Percentiles rank a stretch among this genome's conserved stretches.
Conservation (phyloP, 2,888 invertebrate species). For the Polia nebulosa region DNA sequence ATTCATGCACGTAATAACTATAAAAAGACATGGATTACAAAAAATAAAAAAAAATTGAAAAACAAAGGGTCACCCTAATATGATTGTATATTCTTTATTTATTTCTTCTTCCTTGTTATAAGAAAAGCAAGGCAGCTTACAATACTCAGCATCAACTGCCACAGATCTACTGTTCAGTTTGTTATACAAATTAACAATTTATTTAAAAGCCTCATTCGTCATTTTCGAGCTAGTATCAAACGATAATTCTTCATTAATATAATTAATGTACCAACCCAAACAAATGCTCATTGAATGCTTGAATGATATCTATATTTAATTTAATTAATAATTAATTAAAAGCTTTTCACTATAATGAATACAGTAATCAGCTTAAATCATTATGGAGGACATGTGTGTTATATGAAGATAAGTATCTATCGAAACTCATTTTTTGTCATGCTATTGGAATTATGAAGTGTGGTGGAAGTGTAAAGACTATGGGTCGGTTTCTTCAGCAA, state of each 20-base stretch:
- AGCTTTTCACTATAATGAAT: conserved; percentile 47
- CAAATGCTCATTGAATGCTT: conserved; percentile 16
- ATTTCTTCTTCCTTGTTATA: background rate
- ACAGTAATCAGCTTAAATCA: conserved; percentile 52
- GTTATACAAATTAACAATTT: background rate
- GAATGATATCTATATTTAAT: conserved; percentile 14
- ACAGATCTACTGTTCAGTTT: background rate
- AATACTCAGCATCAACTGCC: background rate
- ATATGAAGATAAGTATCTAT: conserved; percentile 5
- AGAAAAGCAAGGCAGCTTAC: background rate
- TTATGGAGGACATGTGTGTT: conserved; percentile 10
- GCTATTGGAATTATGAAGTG: background rate
- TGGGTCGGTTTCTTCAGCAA: too few relatives aligned
- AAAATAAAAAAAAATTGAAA: too few relatives aligned
- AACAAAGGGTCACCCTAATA: too few relatives aligned
- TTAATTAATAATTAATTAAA: conserved; percentile 48
- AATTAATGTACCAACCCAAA: conserved; percentile 16
- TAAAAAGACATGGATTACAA: too few relatives aligned
- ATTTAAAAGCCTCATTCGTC: background rate
- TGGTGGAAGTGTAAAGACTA: too few relatives aligned
- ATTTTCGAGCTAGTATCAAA: conserved; percentile 1
- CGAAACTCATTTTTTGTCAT: background rate
- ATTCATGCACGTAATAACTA: too few relatives aligned
- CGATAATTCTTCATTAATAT: conserved; percentile 44
- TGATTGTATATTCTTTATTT: too few relatives aligned